Evolutionary conservation across 92 coral and sea anemone species (phyloP).

Genomic region (Virgularia gustaviana): DNA sequence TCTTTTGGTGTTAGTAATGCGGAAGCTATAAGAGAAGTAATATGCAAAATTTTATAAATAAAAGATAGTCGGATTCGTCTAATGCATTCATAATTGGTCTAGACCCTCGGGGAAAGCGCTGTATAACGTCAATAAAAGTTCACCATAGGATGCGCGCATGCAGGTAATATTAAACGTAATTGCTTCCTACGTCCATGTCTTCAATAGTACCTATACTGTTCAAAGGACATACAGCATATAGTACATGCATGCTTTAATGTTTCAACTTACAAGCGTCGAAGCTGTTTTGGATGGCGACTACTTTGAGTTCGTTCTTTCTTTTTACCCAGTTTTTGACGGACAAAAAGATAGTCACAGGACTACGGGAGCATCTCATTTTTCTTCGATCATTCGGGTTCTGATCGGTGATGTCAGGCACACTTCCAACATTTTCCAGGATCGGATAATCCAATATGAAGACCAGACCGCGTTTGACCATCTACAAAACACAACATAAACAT

Average conservation of each 20-base stretch:
- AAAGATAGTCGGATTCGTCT: not conserved
- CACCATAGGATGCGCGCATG: too few species aligned
- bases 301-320: slow-evolving; percentile 47
- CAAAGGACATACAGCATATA: not conserved
- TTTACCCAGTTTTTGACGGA: slow-evolving; percentile 50
- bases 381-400: slow-evolving; percentile 49
- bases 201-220: too few species aligned
- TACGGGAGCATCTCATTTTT: slow-evolving; percentile 61
- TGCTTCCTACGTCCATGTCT: too few species aligned
- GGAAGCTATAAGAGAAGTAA: slow-evolving; percentile 52
- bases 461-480: slow-evolving; percentile 56
- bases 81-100: not conserved
- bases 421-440: slow-evolving; percentile 53
- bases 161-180: too few species aligned
- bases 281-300: slow-evolving; percentile 73
- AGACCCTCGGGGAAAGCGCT: not conserved
- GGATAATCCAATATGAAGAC: too few species aligned
- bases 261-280: slow-evolving; percentile 46
- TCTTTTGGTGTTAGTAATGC: slow-evolving; percentile 72
- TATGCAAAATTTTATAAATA: not conserved
- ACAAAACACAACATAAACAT: too few species aligned
- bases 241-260: not conserved
- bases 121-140: too few species aligned
- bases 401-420: slow-evolving; percentile 67
- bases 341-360: slow-evolving; percentile 66